A percentile compares a stretch with the other conserved stretches of the same genome.
phyloP scores from a whole-genome alignment of 2,113 vertebrate species.

The Bos indicus region DNA sequence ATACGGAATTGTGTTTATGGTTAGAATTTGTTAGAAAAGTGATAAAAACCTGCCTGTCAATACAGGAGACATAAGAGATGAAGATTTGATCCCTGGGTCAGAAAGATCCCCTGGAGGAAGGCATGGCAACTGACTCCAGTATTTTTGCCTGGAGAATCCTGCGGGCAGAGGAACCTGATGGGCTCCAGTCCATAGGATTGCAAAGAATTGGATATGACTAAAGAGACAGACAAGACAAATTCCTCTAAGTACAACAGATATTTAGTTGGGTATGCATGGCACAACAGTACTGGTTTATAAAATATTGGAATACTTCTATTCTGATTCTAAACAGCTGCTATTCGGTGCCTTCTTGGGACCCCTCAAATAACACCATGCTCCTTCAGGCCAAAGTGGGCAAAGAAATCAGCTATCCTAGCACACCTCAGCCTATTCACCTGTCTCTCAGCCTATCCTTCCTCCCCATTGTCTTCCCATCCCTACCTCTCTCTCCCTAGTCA shows the following conservation, averaged over 20 bases:
- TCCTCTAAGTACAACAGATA: not conserved
- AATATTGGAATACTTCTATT: not conserved
- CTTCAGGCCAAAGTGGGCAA: not conserved
- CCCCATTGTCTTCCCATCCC: too few species aligned
- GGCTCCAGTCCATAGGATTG: not conserved
- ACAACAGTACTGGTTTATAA: not conserved
- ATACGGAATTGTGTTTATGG: not conserved
- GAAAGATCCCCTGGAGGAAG: not conserved
- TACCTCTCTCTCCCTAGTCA: not conserved
- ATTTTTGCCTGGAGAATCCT: not conserved
- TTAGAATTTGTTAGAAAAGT: not conserved
- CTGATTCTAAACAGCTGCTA: not conserved
- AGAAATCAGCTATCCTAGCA: not conserved
- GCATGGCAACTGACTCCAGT: not conserved
- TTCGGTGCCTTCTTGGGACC: fast-evolving
- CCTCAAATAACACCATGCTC: not conserved
- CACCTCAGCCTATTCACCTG: fast-evolving
- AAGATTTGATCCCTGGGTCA: not conserved
- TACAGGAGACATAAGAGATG: not conserved
- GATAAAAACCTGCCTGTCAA: not conserved
- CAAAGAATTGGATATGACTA: not conserved
- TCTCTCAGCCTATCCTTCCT: not conserved
- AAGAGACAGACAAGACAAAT: not conserved
- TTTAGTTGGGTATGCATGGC: not conserved
- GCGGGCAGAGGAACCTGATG: not conserved